Evolutionary conservation across 2,888 invertebrate genomes (phyloP).

Genomic region (Ormyrus nitidulus): DNA sequence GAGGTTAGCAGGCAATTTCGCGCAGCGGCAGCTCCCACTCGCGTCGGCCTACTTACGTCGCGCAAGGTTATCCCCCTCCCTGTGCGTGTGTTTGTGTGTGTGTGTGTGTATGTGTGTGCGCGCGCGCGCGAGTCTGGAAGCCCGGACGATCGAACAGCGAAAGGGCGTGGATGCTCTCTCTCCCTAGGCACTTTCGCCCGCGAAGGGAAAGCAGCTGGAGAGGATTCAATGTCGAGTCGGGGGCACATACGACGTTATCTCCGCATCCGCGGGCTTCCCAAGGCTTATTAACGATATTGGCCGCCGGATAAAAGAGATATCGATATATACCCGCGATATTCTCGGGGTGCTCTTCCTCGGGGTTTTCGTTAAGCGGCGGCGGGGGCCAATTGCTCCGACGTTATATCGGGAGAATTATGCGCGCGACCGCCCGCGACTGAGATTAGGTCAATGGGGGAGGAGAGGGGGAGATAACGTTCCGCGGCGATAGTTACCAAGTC

Average conservation of each 20-base stretch:
- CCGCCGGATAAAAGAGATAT: too few relatives aligned
- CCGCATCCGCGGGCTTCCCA: not conserved
- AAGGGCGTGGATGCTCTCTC: constrained; percentile 66
- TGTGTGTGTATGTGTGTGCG: not conserved
- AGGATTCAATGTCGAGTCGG: constrained; percentile 5
- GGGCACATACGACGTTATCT: not conserved
- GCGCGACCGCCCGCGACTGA: not conserved
- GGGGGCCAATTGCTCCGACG: too few relatives aligned
- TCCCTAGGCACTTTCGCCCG: constrained; percentile 10
- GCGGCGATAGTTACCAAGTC: constrained; percentile 18
- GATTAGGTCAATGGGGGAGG: constrained; percentile 23
- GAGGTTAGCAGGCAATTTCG: constrained; percentile 69
- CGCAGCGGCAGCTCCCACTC: constrained; percentile 55
- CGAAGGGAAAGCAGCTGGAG: constrained; percentile 29
- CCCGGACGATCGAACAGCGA: constrained; percentile 65
- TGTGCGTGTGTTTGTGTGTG: not conserved
- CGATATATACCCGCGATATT: too few relatives aligned
- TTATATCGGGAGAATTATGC: constrained; percentile 3
- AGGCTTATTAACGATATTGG: not conserved
- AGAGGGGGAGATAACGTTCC: not conserved
- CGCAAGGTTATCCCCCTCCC: constrained; percentile 58
- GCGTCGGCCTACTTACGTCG: constrained; percentile 63
- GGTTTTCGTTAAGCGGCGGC: too few relatives aligned
- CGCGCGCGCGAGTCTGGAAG: constrained; percentile 25
- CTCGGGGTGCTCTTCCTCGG: too few relatives aligned